Evolutionary conservation across 2,888 invertebrate species (phyloP).

Genomic region (Dioctria rufipes): DNA sequence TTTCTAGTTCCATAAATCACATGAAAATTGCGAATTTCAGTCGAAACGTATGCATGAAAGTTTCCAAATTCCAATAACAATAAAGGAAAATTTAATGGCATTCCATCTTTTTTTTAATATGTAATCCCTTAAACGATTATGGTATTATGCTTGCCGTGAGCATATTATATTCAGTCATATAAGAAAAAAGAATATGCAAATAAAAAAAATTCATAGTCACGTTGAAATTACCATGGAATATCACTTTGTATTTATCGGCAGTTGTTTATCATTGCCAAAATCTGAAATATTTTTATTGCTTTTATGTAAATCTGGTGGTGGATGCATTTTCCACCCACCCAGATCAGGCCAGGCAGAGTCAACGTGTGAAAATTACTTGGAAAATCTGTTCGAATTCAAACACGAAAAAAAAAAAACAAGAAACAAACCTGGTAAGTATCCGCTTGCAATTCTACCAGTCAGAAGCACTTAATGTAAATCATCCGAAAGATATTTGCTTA

Average conservation of each 20-base stretch:
- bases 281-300: constrained; percentile 37
- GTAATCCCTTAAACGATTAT: not conserved
- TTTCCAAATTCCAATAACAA: too few relatives aligned
- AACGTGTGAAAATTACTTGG: not conserved
- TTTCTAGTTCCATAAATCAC: too few relatives aligned
- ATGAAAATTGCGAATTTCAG: too few relatives aligned
- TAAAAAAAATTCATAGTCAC: not conserved
- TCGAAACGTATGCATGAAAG: too few relatives aligned
- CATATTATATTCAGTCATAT: not conserved
- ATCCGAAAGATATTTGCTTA: constrained; percentile 38
- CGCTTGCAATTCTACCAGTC: not conserved
- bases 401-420: not conserved
- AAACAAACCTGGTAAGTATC: too few relatives aligned
- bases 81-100: not conserved
- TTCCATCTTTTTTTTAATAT: not conserved
- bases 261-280: constrained; percentile 36
- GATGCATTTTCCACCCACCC: constrained; percentile 1
- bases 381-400: constrained; percentile 25
- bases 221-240: not conserved
- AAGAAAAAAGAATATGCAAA: not conserved
- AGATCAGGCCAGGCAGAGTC: too few relatives aligned
- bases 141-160: not conserved
- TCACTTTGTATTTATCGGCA: constrained; percentile 14
- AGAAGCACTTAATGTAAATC: constrained; percentile 45
- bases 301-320: constrained; percentile 16